Evolutionary conservation across 2,113 vertebrate genomes (phyloP), one percentile per base, ranked within the genome.

Genomic region (Silurus glanis): DNA sequence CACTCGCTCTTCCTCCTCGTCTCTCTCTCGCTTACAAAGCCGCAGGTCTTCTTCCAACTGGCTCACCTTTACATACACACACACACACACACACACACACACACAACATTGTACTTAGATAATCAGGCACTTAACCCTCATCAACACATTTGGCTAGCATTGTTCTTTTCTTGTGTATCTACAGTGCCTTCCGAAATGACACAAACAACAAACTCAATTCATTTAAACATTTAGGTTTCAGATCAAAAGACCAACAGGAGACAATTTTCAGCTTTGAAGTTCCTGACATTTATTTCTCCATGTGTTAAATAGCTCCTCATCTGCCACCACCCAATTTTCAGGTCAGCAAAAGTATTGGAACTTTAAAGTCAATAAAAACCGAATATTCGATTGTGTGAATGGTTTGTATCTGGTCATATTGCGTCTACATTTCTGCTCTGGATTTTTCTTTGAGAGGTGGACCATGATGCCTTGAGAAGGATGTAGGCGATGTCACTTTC

Each of bases 1-100:
- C 83, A 93, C 94, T 88, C 91, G 95, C 0, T 95, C 94, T 89
- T 95, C 86, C 0, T 95, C 95, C 69, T 99, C 96, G 3, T 98
- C 96, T 83, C 96, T 94, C 45, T 97, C 96, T 87, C 92, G 93
- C 90, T 96, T 94, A 92, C 96, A 93, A 88, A 94, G 95, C 19
- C 90, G 95, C 85, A 99, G 91, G 69, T 97, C 95, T 28, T 97
- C 96, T 85, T 96, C 95, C 90, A 96, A 92, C 17, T 91, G 93
- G 2, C 89, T 94, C 86, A 97, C 86, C 98, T 99, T 72, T 10
- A 78, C 75, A 69, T 25, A 81, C 67, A 85, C 88, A 76, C 67
- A 87, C 59, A 75, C 80, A 89, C 83, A 84, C 61, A 87, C 75
- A 84, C 23, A 85, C 28, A 83, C 53, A 79, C 59, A 82, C 58